Evolutionary conservation across 2,797 vertebrate genomes (phyloP).

Genomic region (Phataginus tetradactyla): DNA sequence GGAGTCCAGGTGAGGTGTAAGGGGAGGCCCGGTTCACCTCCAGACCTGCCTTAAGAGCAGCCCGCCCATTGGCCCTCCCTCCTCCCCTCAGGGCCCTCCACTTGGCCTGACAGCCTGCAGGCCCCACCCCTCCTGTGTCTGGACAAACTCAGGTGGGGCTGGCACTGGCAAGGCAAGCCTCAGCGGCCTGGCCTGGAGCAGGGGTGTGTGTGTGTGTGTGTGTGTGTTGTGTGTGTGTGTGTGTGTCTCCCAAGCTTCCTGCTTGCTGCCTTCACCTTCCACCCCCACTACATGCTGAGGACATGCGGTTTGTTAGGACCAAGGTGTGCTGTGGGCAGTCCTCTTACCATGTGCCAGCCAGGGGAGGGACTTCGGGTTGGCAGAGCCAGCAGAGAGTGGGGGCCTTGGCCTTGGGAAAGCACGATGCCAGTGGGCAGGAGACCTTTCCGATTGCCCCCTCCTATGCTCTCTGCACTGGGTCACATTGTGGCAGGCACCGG

Average conservation of each 20-base stretch:
- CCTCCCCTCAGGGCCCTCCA: not conserved
- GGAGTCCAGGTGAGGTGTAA: conserved; percentile 46
- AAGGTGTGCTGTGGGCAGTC: not conserved
- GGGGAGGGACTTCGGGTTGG: not conserved
- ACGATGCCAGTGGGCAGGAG: not conserved
- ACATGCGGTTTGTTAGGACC: not conserved
- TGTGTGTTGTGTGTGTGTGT: not conserved
- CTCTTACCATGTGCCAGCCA: not conserved
- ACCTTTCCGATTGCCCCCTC: not conserved
- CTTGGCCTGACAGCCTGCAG: conserved; percentile 5
- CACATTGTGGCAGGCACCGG: fast-evolving
- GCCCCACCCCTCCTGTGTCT: conserved; percentile 31
- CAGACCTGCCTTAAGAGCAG: conserved; percentile 54
- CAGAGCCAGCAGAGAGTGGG: not conserved
- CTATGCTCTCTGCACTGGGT: not conserved
- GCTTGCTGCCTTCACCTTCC: not conserved
- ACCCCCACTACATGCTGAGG: not conserved
- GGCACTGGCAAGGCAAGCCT: not conserved
- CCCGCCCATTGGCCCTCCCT: not conserved
- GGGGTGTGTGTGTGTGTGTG: not conserved
- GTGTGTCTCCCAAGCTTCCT: not conserved
- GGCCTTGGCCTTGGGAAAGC: not conserved
- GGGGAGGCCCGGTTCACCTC: not conserved
- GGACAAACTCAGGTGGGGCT: conserved; percentile 13
- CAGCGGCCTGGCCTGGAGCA: not conserved